These are phyloP conservation scores for Drosophila borborema DNA, from an alignment of 2,888 invertebrate species.

Conservation along the genomic window DNA sequence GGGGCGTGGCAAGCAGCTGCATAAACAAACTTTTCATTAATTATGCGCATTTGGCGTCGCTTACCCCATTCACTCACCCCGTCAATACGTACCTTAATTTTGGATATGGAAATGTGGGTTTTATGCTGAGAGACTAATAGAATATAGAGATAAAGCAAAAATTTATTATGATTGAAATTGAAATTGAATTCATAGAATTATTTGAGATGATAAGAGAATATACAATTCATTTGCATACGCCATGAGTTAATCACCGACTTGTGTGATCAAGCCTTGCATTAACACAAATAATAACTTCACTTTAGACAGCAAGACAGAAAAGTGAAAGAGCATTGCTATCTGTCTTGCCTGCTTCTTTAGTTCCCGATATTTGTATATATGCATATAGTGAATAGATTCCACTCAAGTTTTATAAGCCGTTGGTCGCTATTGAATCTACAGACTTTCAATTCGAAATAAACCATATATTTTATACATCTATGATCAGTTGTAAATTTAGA, in stretches of 20 bases:
- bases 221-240: background rate
- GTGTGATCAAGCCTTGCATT: background rate
- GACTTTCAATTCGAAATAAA: too few species aligned
- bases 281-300: background rate
- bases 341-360: too few species aligned
- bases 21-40: constrained; percentile 69
- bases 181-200: constrained; percentile 13
- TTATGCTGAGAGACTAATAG: constrained; percentile 42
- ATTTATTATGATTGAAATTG: constrained; percentile 39
- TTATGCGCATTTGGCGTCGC: constrained; percentile 63
- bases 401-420: too few species aligned
- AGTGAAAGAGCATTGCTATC: too few species aligned
- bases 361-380: too few species aligned
- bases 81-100: constrained; percentile 36
- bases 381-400: too few species aligned
- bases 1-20: constrained; percentile 56
- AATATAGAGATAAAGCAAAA: constrained; percentile 44
- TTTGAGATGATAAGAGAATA: background rate
- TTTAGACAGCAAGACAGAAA: background rate
- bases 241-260: background rate
- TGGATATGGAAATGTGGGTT: background rate
- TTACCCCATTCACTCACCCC: background rate
- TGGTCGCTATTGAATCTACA: too few species aligned
- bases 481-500: too few species aligned
- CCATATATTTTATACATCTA: too few species aligned